Base-by-base conservation (phyloP, 2,113 vertebrate genomes). In the Trachemys scripta region DNA sequence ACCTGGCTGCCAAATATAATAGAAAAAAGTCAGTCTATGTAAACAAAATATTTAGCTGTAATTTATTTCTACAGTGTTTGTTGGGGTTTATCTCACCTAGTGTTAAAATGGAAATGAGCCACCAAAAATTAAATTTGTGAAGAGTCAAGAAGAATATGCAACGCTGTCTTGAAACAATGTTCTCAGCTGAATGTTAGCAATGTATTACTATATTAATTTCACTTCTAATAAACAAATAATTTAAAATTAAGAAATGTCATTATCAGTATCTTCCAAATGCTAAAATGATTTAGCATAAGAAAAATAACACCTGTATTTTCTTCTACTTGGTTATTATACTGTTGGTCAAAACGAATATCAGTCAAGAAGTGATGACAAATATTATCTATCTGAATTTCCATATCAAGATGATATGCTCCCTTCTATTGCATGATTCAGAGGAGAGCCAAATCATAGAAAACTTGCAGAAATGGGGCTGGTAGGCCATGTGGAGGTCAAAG, bases 21-120 rank as follows among this genome's bases (percentile, higher is more conserved):
- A 75, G 84, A 94, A 93, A 83, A 81, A 92, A 92, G 87, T 59
- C 72, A 92, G 85, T 57, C 72, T 87, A 25, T 85, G 87, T 85
- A 94, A 95, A 50, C 87, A 75, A 81, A 83, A 54, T 83, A 90
- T 90, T 75, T 90, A 51, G 90, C 90, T 89, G 35, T 79, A 69
- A 93, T 90, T 59, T 8, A 9, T 90, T 87, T 92, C 35, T 54
- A 6, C 75, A 13, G 47, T 81, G 29, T 76, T 84, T 92, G 47
- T 83, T 69, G 57, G 25, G 78, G 59, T 45, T 72, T 82, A 93
- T 96, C 57, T 85, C 59, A 42, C 38, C 53, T 65, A 92, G 35
- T 42, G 50, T 45, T 75, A 79, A 84, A 95, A 79, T 87, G 65
- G 50, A 90, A 96, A 96, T 90, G 16, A 81, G 42, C 49, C 1